Evolutionary conservation across 2,888 invertebrate species (phyloP), one percentile per base, ranked within the genome.

Genomic region (Ochropleura plecta): DNA sequence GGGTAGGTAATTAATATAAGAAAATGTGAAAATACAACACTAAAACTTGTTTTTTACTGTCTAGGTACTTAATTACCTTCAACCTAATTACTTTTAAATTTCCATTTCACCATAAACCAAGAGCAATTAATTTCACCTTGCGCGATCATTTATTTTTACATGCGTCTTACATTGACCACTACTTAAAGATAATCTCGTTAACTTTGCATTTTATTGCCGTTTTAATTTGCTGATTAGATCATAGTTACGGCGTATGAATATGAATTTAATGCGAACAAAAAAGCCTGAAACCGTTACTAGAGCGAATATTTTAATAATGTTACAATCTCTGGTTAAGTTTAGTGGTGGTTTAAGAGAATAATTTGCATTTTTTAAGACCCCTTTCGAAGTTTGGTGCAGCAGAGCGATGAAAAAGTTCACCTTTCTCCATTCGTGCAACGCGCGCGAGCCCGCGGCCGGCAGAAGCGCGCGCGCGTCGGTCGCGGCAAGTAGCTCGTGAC

Each of bases 161-260:
- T 59, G 55, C 59, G 53, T 64, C 42, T 30, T 68, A 66, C 55
- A 68, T 49, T 55, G 53, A 60, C 62, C 44, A 66, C 67, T 65
- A 67, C 60, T 16, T 72, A 75, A 59, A 83, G 55, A 68, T 69
- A 70, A 80, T 85, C 87, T 85, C 73, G 78, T 87, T 83, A 85
- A 76, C 77, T 86, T 87, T 70, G 46, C 67, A 70, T 86, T 86
- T 86, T 68, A 86, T 78, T 60, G 76, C 75, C 72, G 67, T 76
- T 82, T 79, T 86, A 86, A 84, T 84, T 82, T 62, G 55, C 65
- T 74, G 88, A 86, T 88, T 84, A 86, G 53, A 88, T 86, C 88
- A 86, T 76, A 73, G 85, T 81, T 83, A 85, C 81, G 78, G 80
- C 79, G 59, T 70, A 76, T 81, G 78, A 83, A 68, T 80, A 79